Evolutionary conservation across 2,797 vertebrate genomes (phyloP), one percentile per base, ranked within the genome.

Genomic region (Pseudomugil tenellus): DNA sequence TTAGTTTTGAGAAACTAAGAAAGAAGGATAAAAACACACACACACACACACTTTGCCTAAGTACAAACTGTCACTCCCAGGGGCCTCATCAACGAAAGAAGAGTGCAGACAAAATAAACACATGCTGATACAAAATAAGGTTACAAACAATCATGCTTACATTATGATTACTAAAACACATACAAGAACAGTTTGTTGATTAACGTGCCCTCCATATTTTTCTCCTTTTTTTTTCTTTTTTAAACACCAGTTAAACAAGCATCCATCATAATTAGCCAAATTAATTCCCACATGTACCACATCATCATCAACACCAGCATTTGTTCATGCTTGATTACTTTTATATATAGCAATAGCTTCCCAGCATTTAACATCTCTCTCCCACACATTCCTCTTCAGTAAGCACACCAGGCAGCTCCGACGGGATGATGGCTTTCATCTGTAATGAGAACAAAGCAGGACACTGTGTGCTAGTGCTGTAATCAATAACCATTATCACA

Each of bases 401-500:
- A 46, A 85, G 70, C 73, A 63, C 29, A 25, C 11, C 16, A 66
- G 58, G 62, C 74, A 25, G 73, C 70, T 77, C 67, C 46, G 1
- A 56, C 68, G 59, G 57, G 66, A 64, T 29, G 63, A 46, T 6
- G 63, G 76, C 77, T 86, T 86, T 87, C 77, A 84, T 88, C 80
- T 68, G 77, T 71, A 83, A 86, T 77, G 72, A 87, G 81, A 84
- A 85, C 71, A 74, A 71, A 79, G 81, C 71, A 77, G 76, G 75
- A 88, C 82, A 84, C 76, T 53, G 39, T 54, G 79, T 77, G 70
- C 63, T 26, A 10, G 69, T n/a, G 55, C 25, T 32, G 76, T 68
- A 84, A 88, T 92, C 84, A 84, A 87, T 88, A 87, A 81, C 79
- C 79, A 89, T 90, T 87, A 89, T 87, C 68, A 25, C 79, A 73